Evolutionary conservation across 1,140 invertebrate species (phyloP), one percentile per base, ranked within the genome.

Genomic region (Papilio glaucus): DNA sequence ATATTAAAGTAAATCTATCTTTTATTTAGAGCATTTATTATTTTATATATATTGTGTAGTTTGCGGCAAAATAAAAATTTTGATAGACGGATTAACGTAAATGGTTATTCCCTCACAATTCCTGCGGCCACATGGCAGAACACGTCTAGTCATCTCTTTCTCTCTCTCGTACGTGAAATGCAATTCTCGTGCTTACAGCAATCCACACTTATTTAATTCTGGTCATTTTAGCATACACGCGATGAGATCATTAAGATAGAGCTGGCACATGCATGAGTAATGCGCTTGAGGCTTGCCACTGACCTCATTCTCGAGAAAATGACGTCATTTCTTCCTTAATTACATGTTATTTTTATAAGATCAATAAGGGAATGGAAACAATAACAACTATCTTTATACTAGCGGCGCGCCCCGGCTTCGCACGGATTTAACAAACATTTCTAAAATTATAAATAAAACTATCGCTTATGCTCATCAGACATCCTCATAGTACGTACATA

Each of bases 191-290:
- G 24, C 24, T 57, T 57, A 57, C 4, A 12, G 3, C 49, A 10
- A 13, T 21, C 8, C 8, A 0, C 4, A 57, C 21, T 24, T 24
- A 9, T n/a, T n/a, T n/a, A n/a, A n/a, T n/a, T n/a, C n/a, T n/a
- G 49, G n/a, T 33, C n/a, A 37, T 15, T 33, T 61, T 61, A 2
- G 9, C 13, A 42, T 3, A n/a, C 26, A 61, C 2, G 7, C 60
- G 60, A 61, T 61, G 29, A 42, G 39, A 42, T 33, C 4, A 61
- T 37, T 10, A 37, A 4, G 13, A 7, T 13, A n/a, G 60, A 13
- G 60, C 2, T 65, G 15, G 33, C 62, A 65, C 29, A 65, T 65
- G 62, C 62, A 65, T 38, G 62, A 65, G 62, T 65, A 65, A 65
- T 65, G 29, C 61, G 29, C 29, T 39, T 41, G 62, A 65, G 62